Conservation (phyloP, 2,797 vertebrate species). For the Xerus rutilus region DNA sequence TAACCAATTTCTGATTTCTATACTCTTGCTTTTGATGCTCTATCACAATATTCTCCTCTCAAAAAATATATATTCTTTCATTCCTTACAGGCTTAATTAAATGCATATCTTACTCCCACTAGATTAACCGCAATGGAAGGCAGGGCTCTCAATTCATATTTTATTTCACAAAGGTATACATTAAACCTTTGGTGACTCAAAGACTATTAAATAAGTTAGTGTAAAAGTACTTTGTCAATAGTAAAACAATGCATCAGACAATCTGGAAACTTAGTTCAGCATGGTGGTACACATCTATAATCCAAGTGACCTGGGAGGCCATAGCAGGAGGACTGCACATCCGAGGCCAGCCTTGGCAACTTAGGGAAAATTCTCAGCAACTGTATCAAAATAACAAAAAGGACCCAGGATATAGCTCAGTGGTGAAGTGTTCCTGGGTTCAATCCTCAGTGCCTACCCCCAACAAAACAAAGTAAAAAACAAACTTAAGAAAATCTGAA, state of each 20-base stretch:
- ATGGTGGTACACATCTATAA: no score
- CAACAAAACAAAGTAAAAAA: background rate
- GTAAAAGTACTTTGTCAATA: background rate
- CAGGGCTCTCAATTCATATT: background rate
- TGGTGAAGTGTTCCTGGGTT: no score
- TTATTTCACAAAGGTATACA: background rate
- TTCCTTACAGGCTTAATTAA: constrained; percentile 22
- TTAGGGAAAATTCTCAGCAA: no score
- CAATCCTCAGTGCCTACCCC: no score
- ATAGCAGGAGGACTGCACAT: no score
- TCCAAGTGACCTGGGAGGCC: no score
- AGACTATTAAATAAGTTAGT: background rate
- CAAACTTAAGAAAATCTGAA: no score
- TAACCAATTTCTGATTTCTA: background rate
- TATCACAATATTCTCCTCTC: background rate
- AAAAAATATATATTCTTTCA: no score
- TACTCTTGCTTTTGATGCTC: background rate
- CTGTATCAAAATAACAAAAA: no score
- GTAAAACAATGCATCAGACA: background rate
- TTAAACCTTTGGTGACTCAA: background rate
- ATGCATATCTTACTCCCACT: background rate
- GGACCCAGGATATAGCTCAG: no score
- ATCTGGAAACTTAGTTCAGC: background rate
- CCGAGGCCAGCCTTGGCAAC: no score
- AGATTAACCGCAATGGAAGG: background rate